Evolutionary conservation across 2,797 vertebrate species (phyloP).

Genomic region (Nannoperca obscura): DNA sequence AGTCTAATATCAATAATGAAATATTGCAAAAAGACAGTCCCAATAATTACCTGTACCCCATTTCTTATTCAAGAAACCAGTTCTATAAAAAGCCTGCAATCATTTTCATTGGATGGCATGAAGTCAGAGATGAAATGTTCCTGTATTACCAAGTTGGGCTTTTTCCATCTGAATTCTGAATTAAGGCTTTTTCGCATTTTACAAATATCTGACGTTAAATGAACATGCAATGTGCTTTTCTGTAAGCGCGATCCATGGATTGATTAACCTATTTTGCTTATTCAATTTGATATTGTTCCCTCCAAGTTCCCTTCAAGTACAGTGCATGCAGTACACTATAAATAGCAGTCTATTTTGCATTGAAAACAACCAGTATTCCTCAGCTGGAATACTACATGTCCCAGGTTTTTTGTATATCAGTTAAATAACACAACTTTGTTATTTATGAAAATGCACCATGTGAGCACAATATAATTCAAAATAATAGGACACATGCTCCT

Average conservation of each 20-base stretch:
- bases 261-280: neutral
- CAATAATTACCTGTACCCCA: constrained; percentile 24
- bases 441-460: neutral
- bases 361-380: neutral
- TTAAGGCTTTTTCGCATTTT: neutral
- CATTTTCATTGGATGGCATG: constrained; percentile 26
- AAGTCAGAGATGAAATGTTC: constrained; percentile 11
- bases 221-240: neutral
- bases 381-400: neutral
- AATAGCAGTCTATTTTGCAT: neutral
- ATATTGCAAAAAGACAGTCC: constrained; percentile 16
- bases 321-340: neutral
- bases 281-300: neutral
- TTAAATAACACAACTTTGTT: neutral
- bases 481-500: neutral
- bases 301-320: neutral
- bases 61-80: constrained; percentile 24
- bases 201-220: neutral
- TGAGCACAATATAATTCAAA: neutral
- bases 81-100: constrained; percentile 24
- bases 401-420: neutral
- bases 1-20: constrained; percentile 22
- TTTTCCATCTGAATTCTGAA: neutral
- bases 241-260: neutral
- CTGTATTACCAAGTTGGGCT: neutral